These are phyloP conservation scores for Eristalinus sepulchralis DNA, from an alignment of 2,888 invertebrate species.

Conservation along the genomic window DNA sequence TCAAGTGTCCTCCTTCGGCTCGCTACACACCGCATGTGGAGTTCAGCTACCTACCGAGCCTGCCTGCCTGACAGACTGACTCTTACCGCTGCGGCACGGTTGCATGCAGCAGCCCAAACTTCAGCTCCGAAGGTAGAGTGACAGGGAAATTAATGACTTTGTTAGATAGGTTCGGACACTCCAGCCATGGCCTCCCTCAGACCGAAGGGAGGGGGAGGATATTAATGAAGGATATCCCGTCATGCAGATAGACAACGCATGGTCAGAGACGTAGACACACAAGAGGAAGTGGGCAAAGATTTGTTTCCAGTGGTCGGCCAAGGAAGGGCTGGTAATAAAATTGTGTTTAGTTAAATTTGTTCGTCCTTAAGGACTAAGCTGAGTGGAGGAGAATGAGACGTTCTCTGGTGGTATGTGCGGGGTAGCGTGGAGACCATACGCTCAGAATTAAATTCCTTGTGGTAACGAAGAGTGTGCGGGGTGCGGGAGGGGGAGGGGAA, in stretches of 20 bases:
- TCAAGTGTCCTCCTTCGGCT: neutral
- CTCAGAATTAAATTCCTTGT: conserved; percentile 7
- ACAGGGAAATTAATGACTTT: conserved; percentile 65
- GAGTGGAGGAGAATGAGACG: conserved; percentile 25
- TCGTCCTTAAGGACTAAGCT: conserved; percentile 22
- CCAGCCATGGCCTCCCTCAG: neutral
- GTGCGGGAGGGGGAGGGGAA: neutral
- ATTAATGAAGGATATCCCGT: conserved; percentile 70
- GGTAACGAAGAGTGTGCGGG: neutral
- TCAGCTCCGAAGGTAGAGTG: conserved; percentile 45
- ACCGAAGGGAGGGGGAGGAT: conserved; percentile 44
- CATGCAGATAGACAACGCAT: conserved; percentile 64
- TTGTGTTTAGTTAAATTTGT: conserved; percentile 60
- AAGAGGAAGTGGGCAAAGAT: conserved; percentile 24
- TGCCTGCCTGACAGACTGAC: neutral
- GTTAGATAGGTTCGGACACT: conserved; percentile 63
- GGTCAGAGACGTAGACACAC: conserved; percentile 15
- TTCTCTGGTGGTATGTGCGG: neutral
- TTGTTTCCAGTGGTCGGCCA: conserved; percentile 55
- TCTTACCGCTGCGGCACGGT: conserved; percentile 26
- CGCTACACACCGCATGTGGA: neutral
- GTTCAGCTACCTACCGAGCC: neutral
- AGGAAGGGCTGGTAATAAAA: conserved; percentile 55
- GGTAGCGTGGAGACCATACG: conserved; percentile 1
- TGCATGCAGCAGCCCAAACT: conserved; percentile 23